These are phyloP conservation scores for Syrmaticus mikado DNA, from an alignment of 2,113 vertebrate species.

Conservation along the genomic window DNA sequence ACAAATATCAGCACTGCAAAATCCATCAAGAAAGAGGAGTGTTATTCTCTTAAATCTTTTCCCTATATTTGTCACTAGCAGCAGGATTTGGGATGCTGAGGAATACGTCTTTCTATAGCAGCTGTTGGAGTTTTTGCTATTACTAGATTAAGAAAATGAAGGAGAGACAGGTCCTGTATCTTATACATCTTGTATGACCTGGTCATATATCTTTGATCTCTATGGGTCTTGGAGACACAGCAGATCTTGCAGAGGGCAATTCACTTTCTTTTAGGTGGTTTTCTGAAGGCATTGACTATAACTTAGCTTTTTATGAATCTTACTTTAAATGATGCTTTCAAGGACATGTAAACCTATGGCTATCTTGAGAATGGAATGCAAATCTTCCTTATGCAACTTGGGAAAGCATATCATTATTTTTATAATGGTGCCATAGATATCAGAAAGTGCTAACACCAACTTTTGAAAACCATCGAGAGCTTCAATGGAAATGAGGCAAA, in stretches of 20 bases:
- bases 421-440: background rate
- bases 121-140: background rate
- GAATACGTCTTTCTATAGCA: background rate
- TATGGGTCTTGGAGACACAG: background rate
- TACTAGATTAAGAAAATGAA: background rate
- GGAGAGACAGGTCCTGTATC: background rate
- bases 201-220: background rate
- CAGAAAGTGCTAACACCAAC: background rate
- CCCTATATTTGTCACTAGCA: background rate
- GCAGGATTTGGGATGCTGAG: slow-evolving; percentile 17
- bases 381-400: slow-evolving; percentile 14
- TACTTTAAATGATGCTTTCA: background rate
- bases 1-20: slow-evolving; percentile 8
- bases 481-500: background rate
- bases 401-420: slow-evolving; percentile 20
- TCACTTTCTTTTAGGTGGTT: slow-evolving; percentile 28
- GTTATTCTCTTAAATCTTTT: slow-evolving; percentile 7
- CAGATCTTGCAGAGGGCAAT: background rate
- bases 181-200: background rate
- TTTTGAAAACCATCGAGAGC: background rate
- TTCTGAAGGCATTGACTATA: background rate
- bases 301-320: background rate
- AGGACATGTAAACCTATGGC: background rate
- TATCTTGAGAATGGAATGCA: slow-evolving; percentile 36
- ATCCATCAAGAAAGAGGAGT: background rate